Percentiles rank a stretch among this genome's conserved stretches.
Evolutionary conservation across 2,113 vertebrate species (phyloP).

Genomic region (Nothocercus julius): DNA sequence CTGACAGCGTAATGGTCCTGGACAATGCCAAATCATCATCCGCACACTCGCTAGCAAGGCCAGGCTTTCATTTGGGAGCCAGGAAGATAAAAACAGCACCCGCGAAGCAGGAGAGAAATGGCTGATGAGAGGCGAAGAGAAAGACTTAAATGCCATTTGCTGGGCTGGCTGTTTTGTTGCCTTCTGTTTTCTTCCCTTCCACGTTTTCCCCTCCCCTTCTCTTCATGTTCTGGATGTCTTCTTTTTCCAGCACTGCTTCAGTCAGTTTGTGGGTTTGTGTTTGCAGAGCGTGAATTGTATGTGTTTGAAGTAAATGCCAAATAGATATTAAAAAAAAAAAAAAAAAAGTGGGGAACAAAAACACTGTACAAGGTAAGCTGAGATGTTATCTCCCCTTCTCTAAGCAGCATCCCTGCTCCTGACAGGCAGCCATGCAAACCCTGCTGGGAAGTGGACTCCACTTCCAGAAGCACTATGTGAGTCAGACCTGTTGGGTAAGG

Average conservation of each 20-base stretch:
- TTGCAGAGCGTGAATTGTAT: neutral
- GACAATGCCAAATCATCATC: constrained; percentile 73
- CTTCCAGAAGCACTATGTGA: neutral
- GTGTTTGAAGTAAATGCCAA: neutral
- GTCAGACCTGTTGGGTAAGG: neutral
- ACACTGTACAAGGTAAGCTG: neutral
- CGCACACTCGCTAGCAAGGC: constrained; percentile 57
- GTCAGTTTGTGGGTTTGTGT: neutral
- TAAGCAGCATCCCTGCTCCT: neutral
- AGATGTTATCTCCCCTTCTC: neutral
- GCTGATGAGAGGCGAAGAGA: constrained; percentile 46
- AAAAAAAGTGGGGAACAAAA: neutral
- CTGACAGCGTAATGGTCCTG: constrained; percentile 65
- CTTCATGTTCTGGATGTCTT: constrained; percentile 1
- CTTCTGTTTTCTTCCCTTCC: constrained; percentile 9
- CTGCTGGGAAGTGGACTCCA: neutral
- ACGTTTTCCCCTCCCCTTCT: constrained; percentile 6
- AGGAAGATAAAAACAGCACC: constrained; percentile 66
- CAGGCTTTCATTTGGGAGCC: constrained; percentile 56
- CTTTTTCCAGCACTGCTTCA: constrained; percentile 23
- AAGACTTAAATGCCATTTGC: constrained; percentile 61
- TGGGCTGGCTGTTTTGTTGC: neutral
- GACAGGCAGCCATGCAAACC: neutral
- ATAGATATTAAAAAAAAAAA: neutral
- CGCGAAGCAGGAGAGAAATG: constrained; percentile 56